Evolutionary conservation across 2,113 vertebrate genomes (phyloP), one percentile per base, ranked within the genome.

Genomic region (Takifugu flavidus): DNA sequence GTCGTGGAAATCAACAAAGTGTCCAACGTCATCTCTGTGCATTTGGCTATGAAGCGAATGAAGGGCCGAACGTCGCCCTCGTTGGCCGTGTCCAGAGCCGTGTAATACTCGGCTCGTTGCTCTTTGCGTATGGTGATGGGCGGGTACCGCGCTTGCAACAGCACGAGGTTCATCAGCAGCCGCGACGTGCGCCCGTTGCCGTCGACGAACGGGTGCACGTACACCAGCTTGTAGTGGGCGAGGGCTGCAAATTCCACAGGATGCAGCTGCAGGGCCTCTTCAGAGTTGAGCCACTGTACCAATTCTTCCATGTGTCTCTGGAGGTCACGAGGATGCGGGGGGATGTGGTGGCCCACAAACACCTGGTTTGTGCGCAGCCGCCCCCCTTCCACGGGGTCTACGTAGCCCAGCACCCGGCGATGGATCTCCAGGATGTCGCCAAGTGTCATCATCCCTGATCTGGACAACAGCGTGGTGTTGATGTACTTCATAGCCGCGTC

Each of bases 101-200:
- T 77, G 13, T 98, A 99, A 25, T 99, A 99, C 79, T 99, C 96
- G 0, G 94, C 88, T 0, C 96, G 72, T 67, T 98, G 97, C 67
- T 99, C 97, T 81, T 98, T 98, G 49, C 94, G 93, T 68, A 99
- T 93, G 11, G 94, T 98, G 85, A 99, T 91, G 3, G 96, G 96
- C 0, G 97, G 97, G 64, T 97, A 99, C 0, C 94, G 92, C 0
- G 96, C 95, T 80, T 97, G 95, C 96, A 99, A 96, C 13, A 99
- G 87, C 15, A 95, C 93, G 2, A 99, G 90, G 89, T 98, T 99
- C 96, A 99, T 98, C 1, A 99, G 82, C 67, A 99, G 90, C 3
- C 96, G 92, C 0, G 97, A 95, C 0, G 95, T 98, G 80, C 97
- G 90, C 0, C 97, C 96, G 0, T 99, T 99, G 59, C 97, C 97